These are phyloP conservation scores for Hedychridium roseum DNA, from an alignment of 2,888 invertebrate genomes.

Conservation along the genomic window DNA sequence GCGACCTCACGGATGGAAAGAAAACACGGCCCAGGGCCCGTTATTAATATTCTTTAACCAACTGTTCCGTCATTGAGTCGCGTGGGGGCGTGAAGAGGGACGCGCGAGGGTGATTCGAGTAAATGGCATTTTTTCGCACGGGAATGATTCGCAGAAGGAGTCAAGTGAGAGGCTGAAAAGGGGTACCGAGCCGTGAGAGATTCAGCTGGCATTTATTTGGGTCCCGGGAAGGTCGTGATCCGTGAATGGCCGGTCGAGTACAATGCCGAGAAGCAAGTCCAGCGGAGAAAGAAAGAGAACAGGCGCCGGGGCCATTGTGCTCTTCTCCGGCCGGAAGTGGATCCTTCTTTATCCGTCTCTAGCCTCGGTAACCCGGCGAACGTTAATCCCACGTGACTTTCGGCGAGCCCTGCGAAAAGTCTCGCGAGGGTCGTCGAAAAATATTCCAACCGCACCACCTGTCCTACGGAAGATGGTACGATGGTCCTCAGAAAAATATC, in stretches of 20 bases:
- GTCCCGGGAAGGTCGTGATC: conserved; percentile 31
- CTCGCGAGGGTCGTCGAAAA: too few relatives aligned
- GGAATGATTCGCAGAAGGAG: too few relatives aligned
- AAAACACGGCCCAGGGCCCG: too few relatives aligned
- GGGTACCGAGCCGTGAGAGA: background rate
- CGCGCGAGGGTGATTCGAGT: too few relatives aligned
- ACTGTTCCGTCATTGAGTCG: too few relatives aligned
- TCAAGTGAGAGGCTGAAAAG: conserved; percentile 2
- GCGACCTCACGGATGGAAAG: too few relatives aligned
- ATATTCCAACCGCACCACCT: conserved; percentile 16
- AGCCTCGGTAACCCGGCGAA: conserved; percentile 15
- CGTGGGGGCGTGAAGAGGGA: too few relatives aligned
- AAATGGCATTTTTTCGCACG: too few relatives aligned
- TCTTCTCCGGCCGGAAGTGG: conserved; percentile 32
- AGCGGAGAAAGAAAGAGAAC: conserved; percentile 13
- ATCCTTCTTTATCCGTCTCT: conserved; percentile 8
- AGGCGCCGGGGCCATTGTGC: conserved; percentile 33
- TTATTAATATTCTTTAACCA: too few relatives aligned
- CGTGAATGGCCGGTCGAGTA: conserved; percentile 27
- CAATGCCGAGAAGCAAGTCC: conserved; percentile 22
- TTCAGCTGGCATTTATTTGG: conserved; percentile 35
- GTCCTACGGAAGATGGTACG: too few relatives aligned
- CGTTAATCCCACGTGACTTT: conserved; percentile 25
- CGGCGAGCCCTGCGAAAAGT: too few relatives aligned
- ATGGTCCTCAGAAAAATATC: too few relatives aligned